Base-by-base conservation (phyloP, 1,140 invertebrate genomes). In the Drosophila arawakana region DNA sequence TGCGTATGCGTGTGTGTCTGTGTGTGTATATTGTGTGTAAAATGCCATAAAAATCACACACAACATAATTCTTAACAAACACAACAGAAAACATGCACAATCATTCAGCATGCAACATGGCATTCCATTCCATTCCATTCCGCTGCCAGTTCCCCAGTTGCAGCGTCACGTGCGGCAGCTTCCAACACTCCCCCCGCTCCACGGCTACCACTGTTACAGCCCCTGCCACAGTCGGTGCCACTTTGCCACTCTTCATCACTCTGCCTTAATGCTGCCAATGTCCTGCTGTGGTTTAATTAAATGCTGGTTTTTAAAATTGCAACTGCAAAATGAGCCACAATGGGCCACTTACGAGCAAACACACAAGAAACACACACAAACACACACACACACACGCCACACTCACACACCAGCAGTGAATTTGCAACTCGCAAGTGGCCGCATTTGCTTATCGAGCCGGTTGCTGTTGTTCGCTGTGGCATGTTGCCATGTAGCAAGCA, bases 261-360 rank as follows among this genome's bases (percentile, higher is more conserved):
- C 9, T 43, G 11, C 41, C n/a, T 11, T 5, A 43, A 43, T 34
- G 25, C n/a, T 35, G 10, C 11, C 18, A 25, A 13, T 58, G 43
- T 50, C 68, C 41, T 75, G 25, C 76, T 72, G 73, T 71, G 60
- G 55, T 81, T 86, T 86, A 86, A 86, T 86, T 86, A 86, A 86
- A 86, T 86, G 82, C 74, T 81, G 79, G 72, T 81, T 82, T 77
- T 86, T 86, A 79, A 86, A 86, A 86, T 88, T 86, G 79, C 79
- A 80, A 77, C 73, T 86, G 78, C 82, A 82, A 86, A 86, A 86
- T 86, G 79, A 86, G 76, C 83, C 82, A 86, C 82, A 86, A 88
- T 86, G 76, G 82, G 83, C 82, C 82, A 86, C 82, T 81, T 80
- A 75, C n/a, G 21, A 41, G 50, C 68, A 49, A 50, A 63, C 58